Evolutionary conservation across 2,888 invertebrate genomes (phyloP), one percentile per base, ranked within the genome.

Genomic region (Tinea semifulvella): DNA sequence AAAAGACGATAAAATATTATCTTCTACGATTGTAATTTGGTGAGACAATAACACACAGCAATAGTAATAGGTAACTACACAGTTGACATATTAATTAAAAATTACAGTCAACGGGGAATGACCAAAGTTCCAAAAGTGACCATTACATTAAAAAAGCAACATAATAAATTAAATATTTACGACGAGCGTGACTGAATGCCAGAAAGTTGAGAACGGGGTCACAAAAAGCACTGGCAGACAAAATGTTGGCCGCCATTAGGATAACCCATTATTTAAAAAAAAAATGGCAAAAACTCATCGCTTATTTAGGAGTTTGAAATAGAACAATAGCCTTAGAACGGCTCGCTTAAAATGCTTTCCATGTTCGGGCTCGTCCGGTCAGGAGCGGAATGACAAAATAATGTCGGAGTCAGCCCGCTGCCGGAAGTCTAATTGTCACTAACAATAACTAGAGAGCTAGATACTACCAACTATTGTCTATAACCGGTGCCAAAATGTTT

Each of bases 301-400:
- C 31, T 11, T 31, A 18, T 36, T 36, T 36, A 31, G 36, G 16
- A 18, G 36, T 8, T 36, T 18, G 36, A 36, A 72, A 69, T 65
- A 64, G 70, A 66, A 73, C 73, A 75, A 72, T 72, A 62, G 68
- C 58, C 53, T 14, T 19, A 50, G 19, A 63, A 58, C 57, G 56
- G 58, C 55, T 25, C 63, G 69, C 71, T 79, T 80, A 80, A 80
- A 80, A 80, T 79, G 77, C 79, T 79, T 79, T 79, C 65, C 77
- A 66, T 80, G 79, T 80, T 65, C 58, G 57, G 57, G 55, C 59
- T 62, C 73, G 68, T 77, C 76, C 77, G 77, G 64, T 20, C 28
- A 20, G 31, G 58, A 59, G 54, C 57, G 48, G 63, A 59, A 61
- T 58, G 58, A 46, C 50, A 49, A 48, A n/a, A n/a, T n/a, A n/a